These are phyloP conservation scores for Chymomyza costata DNA, from an alignment of 1,140 invertebrate genomes.

Conservation along the genomic window DNA sequence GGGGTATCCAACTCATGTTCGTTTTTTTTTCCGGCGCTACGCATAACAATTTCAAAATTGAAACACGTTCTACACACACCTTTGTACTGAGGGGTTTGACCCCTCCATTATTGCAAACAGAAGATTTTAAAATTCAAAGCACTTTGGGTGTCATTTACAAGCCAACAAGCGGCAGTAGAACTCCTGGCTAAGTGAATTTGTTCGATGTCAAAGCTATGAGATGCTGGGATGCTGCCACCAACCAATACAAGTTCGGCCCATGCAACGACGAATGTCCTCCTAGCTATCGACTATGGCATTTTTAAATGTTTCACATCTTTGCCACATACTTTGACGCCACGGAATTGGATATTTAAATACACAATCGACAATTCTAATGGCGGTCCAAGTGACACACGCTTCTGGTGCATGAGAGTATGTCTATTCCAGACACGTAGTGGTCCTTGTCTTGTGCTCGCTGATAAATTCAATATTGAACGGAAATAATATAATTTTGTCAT, in stretches of 20 bases:
- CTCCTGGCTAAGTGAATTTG: slow-evolving; percentile 50
- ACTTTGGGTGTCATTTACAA: slow-evolving; percentile 61
- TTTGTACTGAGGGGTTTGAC: slow-evolving; percentile 11
- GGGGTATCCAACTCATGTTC: slow-evolving; percentile 40
- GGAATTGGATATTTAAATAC: slow-evolving; percentile 67
- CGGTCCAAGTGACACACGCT: not conserved
- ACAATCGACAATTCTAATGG: slow-evolving; percentile 61
- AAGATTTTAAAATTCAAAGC: slow-evolving; percentile 65
- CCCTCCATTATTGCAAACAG: not conserved
- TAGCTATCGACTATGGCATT: too few species aligned
- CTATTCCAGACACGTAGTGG: slow-evolving; percentile 58
- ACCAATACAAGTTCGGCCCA: slow-evolving; percentile 8
- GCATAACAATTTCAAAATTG: slow-evolving; percentile 36
- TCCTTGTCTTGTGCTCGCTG: slow-evolving; percentile 39
- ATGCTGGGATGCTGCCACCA: not conserved
- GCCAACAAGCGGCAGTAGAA: slow-evolving; percentile 38
- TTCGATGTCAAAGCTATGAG: slow-evolving; percentile 14
- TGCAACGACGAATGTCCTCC: too few species aligned
- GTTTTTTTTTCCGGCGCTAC: too few species aligned
- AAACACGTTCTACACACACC: slow-evolving; percentile 41
- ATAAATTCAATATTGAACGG: slow-evolving; percentile 72
- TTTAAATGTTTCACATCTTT: slow-evolving; percentile 64
- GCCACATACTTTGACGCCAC: slow-evolving; percentile 30
- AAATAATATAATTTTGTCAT: slow-evolving; percentile 65
- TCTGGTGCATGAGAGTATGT: slow-evolving; percentile 5